Conservation (phyloP, 2,888 invertebrate species). For the Pardosa pseudoannulata region DNA sequence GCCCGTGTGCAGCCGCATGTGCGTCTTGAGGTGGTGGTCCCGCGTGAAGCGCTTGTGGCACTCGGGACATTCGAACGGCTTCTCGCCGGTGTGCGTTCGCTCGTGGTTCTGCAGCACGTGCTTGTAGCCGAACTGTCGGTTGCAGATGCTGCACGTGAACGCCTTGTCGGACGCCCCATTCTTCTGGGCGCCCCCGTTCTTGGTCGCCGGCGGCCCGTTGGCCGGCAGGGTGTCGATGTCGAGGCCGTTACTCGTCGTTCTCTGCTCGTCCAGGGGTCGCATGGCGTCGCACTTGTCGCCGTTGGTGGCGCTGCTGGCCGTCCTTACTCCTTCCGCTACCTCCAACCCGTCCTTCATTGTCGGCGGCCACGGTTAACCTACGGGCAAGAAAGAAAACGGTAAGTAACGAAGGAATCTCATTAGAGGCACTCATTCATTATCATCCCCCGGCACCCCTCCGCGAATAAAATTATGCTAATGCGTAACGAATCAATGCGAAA, state of each 20-base stretch:
- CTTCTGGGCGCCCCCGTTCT: conserved; percentile 37
- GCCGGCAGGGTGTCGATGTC: conserved; percentile 57
- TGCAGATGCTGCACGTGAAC: conserved; percentile 92
- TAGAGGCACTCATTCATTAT: conserved; percentile 54
- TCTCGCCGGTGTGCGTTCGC: conserved; percentile 95
- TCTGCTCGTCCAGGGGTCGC: conserved; percentile 44
- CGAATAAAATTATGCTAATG: conserved; percentile 72
- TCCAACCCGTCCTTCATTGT: conserved; percentile 69
- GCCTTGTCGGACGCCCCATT: conserved; percentile 82
- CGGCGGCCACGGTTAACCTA: conserved; percentile 70
- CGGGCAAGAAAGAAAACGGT: conserved; percentile 40
- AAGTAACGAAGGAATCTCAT: conserved; percentile 69
- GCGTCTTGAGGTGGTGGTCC: conserved; percentile 95
- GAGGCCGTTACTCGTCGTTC: conserved; percentile 44
- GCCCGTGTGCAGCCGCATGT: conserved; percentile 93
- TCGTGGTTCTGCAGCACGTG: conserved; percentile 96
- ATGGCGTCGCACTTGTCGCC: conserved; percentile 41
- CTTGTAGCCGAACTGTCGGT: conserved; percentile 93
- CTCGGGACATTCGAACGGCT: conserved; percentile 93
- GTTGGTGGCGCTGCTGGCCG: conserved; percentile 65
- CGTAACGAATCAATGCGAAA: conserved; percentile 72
- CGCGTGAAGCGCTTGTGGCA: conserved; percentile 94
- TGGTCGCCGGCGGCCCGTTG: conserved; percentile 66
- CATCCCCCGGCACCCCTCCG: conserved; percentile 25
- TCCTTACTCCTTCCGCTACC: conserved; percentile 60